A percentile compares a stretch with the other conserved stretches of the same genome.
Evolutionary conservation across 2,797 vertebrate genomes (phyloP).

Genomic region (Champsocephalus gunnari): DNA sequence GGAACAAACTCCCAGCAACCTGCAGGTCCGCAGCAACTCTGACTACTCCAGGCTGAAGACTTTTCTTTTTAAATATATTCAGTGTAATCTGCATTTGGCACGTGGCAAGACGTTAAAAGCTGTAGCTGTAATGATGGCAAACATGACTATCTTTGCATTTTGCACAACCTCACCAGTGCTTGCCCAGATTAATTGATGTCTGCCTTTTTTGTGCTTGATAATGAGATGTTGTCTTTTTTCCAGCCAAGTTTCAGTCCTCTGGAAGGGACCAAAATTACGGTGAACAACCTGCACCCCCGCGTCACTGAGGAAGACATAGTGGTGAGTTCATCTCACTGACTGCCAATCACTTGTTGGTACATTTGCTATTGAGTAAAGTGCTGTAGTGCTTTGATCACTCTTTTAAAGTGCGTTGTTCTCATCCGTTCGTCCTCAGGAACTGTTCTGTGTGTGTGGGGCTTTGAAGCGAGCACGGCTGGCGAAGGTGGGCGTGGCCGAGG

Average conservation of each 20-base stretch:
- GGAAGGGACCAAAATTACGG: constrained; percentile 98
- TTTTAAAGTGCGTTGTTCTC: constrained; percentile 24
- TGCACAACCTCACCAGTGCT: not conserved
- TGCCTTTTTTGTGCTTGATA: not conserved
- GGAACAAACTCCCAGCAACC: too few species aligned
- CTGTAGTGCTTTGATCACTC: constrained; percentile 5
- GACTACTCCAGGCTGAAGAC: too few species aligned
- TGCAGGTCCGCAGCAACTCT: too few species aligned
- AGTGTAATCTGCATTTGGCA: not conserved
- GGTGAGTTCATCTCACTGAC: constrained; percentile 83
- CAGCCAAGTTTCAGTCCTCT: constrained; percentile 92
- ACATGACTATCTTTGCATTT: not conserved
- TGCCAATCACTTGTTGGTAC: not conserved
- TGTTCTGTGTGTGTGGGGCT: constrained; percentile 98
- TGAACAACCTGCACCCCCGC: constrained; percentile 96
- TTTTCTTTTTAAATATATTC: not conserved
- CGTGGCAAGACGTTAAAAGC: too few species aligned
- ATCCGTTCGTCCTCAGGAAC: constrained; percentile 83
- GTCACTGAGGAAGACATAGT: constrained; percentile 99
- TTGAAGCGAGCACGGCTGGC: constrained; percentile 95
- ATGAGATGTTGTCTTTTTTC: constrained; percentile 3
- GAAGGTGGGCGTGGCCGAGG: constrained; percentile 94
- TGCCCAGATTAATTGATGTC: not conserved
- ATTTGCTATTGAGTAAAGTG: not conserved
- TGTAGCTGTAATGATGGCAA: not conserved